phyloP scores from a whole-genome alignment of 2,797 vertebrate species.

The Epinephelus awoara region DNA sequence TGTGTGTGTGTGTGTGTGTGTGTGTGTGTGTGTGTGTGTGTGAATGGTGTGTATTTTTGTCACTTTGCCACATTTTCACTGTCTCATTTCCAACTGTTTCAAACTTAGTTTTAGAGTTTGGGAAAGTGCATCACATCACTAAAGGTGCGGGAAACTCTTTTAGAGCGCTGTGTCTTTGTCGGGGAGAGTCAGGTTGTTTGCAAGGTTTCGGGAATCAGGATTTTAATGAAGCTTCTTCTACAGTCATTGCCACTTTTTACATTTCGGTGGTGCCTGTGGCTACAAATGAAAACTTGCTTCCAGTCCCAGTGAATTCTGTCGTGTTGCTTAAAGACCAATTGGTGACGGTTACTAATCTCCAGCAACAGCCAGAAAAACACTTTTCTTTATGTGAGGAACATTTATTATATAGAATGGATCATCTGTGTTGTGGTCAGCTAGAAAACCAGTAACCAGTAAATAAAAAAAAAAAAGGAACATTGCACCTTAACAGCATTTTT shows the following conservation, averaged over 20 bases:
- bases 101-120: constrained; percentile 29
- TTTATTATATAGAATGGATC: not conserved
- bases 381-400: not conserved
- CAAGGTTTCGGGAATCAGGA: constrained; percentile 9
- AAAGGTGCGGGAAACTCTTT: constrained; percentile 9
- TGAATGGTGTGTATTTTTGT: constrained; percentile 28
- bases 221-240: constrained; percentile 43
- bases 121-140: constrained; percentile 9
- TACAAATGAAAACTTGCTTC: not conserved
- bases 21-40: constrained; percentile 7
- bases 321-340: not conserved
- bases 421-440: too few species aligned
- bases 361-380: not conserved
- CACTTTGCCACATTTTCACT: constrained; percentile 27
- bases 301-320: not conserved
- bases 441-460: too few species aligned
- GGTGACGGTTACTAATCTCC: not conserved
- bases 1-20: constrained; percentile 10
- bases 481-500: too few species aligned
- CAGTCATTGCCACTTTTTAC: constrained; percentile 1
- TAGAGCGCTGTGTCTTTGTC: constrained; percentile 10
- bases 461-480: too few species aligned
- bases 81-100: constrained; percentile 19
- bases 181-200: constrained; percentile 20
- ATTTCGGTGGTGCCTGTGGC: constrained; percentile 5